These are phyloP conservation scores for Hypsopygia costalis DNA, from an alignment of 2,888 invertebrate genomes.

Conservation along the genomic window DNA sequence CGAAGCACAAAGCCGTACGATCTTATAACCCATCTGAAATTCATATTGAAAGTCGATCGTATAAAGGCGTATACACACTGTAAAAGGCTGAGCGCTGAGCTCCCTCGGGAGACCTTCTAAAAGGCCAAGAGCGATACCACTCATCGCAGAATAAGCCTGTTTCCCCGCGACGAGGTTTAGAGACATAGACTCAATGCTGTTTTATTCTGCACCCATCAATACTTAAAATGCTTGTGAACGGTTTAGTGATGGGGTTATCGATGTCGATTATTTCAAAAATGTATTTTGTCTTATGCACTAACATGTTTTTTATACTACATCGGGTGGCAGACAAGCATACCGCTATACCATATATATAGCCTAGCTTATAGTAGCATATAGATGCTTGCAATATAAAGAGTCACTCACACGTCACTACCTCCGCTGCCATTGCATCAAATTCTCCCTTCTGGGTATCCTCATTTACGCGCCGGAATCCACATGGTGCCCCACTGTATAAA, in stretches of 20 bases:
- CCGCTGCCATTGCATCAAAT: no score
- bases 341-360: no score
- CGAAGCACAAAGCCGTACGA: constrained; percentile 55
- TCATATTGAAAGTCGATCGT: constrained; percentile 73
- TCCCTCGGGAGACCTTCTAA: constrained; percentile 63
- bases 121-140: constrained; percentile 71
- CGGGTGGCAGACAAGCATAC: no score
- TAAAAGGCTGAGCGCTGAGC: constrained; percentile 58
- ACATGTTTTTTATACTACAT: no score
- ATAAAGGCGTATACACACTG: constrained; percentile 69
- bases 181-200: constrained; percentile 74
- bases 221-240: constrained; percentile 72
- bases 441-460: no score
- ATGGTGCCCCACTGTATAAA: no score
- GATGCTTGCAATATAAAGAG: no score
- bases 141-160: constrained; percentile 78
- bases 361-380: no score
- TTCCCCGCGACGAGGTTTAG: constrained; percentile 74
- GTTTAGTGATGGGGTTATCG: constrained; percentile 36
- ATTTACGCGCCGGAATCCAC: no score
- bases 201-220: constrained; percentile 78
- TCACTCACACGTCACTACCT: no score
- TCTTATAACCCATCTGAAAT: constrained; percentile 75
- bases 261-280: constrained; percentile 27
- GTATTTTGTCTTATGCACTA: no score